These are phyloP conservation scores for Clistopyga incitator DNA, from an alignment of 2,888 invertebrate species.

Conservation along the genomic window DNA sequence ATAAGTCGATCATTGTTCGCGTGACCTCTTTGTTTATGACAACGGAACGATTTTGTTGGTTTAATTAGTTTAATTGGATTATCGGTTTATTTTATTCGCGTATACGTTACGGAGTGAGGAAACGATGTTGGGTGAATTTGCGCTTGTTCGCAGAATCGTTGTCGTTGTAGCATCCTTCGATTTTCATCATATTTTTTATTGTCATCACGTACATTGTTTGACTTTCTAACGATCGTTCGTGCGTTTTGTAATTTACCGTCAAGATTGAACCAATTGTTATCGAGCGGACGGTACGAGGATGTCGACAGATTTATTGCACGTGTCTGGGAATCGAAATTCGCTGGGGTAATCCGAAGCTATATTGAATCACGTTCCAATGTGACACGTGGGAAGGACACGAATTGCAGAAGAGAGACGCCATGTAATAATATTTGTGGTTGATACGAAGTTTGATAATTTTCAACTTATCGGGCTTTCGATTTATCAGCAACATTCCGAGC, in stretches of 20 bases:
- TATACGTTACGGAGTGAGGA: conserved; percentile 32
- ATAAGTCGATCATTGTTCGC: conserved; percentile 54
- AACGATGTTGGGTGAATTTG: conserved; percentile 26
- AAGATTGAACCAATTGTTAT: conserved; percentile 12
- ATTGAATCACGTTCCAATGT: conserved; percentile 11
- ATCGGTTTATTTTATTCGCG: conserved; percentile 30
- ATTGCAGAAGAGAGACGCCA: not conserved
- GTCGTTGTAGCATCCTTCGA: not conserved
- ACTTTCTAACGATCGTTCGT: conserved; percentile 53
- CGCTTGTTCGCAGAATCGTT: conserved; percentile 15
- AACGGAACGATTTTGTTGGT: conserved; percentile 65
- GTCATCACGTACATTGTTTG: conserved; percentile 49
- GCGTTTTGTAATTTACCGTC: conserved; percentile 16
- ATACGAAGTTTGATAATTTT: not conserved
- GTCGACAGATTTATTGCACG: not conserved
- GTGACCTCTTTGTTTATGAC: conserved; percentile 65
- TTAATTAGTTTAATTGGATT: conserved; percentile 63
- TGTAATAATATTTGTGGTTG: not conserved
- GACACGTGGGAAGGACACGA: conserved; percentile 1
- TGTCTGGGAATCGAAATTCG: conserved; percentile 9
- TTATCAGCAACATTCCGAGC: not conserved
- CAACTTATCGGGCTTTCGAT: not conserved
- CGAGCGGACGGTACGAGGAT: conserved; percentile 41
- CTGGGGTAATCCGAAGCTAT: not conserved
- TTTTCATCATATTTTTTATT: not conserved